Conservation (phyloP, 2,888 invertebrate species). For the Stenurella melanura region DNA sequence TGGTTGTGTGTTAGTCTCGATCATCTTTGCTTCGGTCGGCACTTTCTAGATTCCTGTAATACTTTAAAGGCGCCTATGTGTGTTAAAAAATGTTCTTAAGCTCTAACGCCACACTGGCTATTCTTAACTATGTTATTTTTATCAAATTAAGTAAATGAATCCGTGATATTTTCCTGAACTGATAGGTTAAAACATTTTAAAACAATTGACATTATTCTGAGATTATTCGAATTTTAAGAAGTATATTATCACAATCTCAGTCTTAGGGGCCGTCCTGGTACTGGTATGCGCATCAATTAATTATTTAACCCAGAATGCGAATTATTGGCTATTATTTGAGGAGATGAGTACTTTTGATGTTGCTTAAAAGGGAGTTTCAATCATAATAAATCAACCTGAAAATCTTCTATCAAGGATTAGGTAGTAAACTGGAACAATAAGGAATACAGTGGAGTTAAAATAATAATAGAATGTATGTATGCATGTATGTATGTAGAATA, state of each 20-base stretch:
- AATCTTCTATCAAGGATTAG: too few species aligned
- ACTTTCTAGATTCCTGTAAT: conserved; percentile 51
- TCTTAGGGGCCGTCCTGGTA: too few species aligned
- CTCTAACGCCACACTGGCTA: conserved; percentile 24
- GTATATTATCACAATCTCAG: too few species aligned
- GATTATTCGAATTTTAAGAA: too few species aligned
- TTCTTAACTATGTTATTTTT: conserved; percentile 30
- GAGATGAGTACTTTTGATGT: not conserved
- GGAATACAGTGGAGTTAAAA: too few species aligned
- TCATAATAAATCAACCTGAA: too few species aligned
- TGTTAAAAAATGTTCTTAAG: conserved; percentile 41
- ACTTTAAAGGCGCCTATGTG: conserved; percentile 42
- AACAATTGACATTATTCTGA: too few species aligned
- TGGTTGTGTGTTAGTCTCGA: conserved; percentile 67
- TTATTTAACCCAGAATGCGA: not conserved
- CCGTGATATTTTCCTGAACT: too few species aligned
- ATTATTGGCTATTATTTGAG: not conserved
- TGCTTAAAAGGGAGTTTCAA: not conserved
- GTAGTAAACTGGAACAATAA: too few species aligned
- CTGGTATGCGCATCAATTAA: not conserved
- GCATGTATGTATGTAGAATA: too few species aligned
- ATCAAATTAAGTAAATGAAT: not conserved
- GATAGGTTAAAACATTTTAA: too few species aligned
- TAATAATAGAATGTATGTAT: too few species aligned
- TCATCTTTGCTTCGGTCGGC: conserved; percentile 71